These are phyloP conservation scores for Lithophane semibrunnea DNA, from an alignment of 2,888 invertebrate genomes.

Conservation along the genomic window DNA sequence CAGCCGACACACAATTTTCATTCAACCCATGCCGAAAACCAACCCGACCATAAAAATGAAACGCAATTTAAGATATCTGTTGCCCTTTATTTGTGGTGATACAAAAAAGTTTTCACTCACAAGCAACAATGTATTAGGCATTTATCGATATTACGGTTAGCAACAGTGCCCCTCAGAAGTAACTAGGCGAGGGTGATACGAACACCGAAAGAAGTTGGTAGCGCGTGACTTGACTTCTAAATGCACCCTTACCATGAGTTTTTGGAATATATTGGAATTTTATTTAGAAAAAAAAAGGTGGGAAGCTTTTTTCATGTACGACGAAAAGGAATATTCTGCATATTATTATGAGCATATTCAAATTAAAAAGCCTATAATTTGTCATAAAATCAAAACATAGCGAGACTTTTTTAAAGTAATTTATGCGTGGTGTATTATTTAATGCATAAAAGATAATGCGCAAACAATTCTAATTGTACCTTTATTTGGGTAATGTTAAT, in stretches of 20 bases:
- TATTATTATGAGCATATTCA: too few species aligned
- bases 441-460: neutral
- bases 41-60: conserved; percentile 13
- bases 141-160: conserved; percentile 63
- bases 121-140: conserved; percentile 65
- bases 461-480: conserved; percentile 13
- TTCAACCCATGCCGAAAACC: neutral
- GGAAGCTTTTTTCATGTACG: neutral
- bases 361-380: neutral
- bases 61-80: conserved; percentile 38
- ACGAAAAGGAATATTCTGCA: neutral
- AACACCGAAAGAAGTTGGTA: conserved; percentile 82
- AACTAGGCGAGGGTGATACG: conserved; percentile 82
- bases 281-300: too few species aligned
- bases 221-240: conserved; percentile 82
- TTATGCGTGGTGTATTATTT: neutral
- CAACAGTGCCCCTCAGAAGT: conserved; percentile 74
- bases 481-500: conserved; percentile 19
- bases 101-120: conserved; percentile 54
- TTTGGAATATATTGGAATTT: conserved; percentile 22
- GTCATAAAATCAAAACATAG: neutral
- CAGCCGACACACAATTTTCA: conserved; percentile 50
- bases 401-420: neutral
- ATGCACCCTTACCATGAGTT: conserved; percentile 64
- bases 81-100: conserved; percentile 44